These are phyloP conservation scores for Sipha maydis DNA, from an alignment of 2,888 invertebrate genomes.

Conservation along the genomic window DNA sequence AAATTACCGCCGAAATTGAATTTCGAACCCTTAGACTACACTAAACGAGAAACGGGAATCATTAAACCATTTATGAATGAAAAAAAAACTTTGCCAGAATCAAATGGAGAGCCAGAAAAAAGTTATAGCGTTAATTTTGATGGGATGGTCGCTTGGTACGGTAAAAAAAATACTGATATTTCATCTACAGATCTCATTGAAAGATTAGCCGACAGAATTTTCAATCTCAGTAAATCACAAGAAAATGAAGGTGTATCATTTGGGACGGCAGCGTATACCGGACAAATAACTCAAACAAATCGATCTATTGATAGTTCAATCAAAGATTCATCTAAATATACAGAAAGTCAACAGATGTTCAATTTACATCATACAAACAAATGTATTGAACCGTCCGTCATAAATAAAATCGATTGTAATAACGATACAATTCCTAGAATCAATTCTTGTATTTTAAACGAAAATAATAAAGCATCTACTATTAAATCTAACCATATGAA, in stretches of 20 bases:
- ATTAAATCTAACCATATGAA: constrained; percentile 25
- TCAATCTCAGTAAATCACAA: constrained; percentile 49
- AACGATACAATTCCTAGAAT: constrained; percentile 25
- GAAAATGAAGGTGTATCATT: constrained; percentile 41
- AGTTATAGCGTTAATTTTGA: constrained; percentile 57
- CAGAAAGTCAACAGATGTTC: constrained; percentile 27
- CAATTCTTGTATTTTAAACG: neutral
- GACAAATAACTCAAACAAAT: constrained; percentile 55
- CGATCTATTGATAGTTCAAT: neutral
- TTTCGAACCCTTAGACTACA: constrained; percentile 57
- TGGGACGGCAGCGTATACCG: constrained; percentile 41
- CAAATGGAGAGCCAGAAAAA: constrained; percentile 15
- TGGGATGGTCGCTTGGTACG: constrained; percentile 50
- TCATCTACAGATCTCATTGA: constrained; percentile 58
- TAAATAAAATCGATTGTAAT: constrained; percentile 21
- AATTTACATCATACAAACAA: constrained; percentile 1
- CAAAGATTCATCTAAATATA: constrained; percentile 25
- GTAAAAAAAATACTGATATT: constrained; percentile 55
- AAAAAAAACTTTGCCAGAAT: neutral
- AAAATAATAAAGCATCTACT: constrained; percentile 31
- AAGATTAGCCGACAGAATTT: constrained; percentile 51
- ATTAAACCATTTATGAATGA: constrained; percentile 54
- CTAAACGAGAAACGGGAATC: constrained; percentile 57
- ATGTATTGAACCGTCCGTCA: constrained; percentile 7
- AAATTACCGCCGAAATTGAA: constrained; percentile 26